A percentile compares a stretch with the other conserved stretches of the same genome.
Evolutionary conservation across 2,113 vertebrate genomes (phyloP).

Genomic region (Anser cygnoides): DNA sequence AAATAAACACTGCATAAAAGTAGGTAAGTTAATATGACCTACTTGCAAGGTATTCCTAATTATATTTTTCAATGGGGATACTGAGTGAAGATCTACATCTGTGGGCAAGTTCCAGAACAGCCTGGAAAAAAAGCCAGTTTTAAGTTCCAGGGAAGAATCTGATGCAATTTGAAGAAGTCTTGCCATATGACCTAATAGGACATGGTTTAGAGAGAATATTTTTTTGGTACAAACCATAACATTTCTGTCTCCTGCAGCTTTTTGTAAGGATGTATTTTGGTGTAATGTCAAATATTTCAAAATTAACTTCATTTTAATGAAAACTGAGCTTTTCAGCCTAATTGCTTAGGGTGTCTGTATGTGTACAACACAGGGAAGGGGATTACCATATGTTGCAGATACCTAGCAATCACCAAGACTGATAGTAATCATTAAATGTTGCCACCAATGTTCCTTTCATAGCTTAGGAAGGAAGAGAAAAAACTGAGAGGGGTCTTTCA

Average conservation of each 20-base stretch:
- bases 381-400: background rate
- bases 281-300: background rate
- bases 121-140: background rate
- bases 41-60: background rate
- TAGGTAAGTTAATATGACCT: background rate
- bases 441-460: background rate
- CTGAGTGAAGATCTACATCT: background rate
- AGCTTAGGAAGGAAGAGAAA: background rate
- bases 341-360: background rate
- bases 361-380: background rate
- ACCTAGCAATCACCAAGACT: background rate
- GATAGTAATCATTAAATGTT: background rate
- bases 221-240: background rate
- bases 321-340: background rate
- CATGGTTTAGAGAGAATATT: background rate
- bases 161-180: background rate
- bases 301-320: background rate
- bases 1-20: background rate
- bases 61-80: background rate
- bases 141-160: background rate
- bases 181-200: rapidly evolving
- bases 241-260: background rate
- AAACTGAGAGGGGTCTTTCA: background rate
- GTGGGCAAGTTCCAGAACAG: background rate
- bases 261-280: background rate